phyloP scores from a whole-genome alignment of 2,797 vertebrate genomes.

The Gephyroberyx darwinii region DNA sequence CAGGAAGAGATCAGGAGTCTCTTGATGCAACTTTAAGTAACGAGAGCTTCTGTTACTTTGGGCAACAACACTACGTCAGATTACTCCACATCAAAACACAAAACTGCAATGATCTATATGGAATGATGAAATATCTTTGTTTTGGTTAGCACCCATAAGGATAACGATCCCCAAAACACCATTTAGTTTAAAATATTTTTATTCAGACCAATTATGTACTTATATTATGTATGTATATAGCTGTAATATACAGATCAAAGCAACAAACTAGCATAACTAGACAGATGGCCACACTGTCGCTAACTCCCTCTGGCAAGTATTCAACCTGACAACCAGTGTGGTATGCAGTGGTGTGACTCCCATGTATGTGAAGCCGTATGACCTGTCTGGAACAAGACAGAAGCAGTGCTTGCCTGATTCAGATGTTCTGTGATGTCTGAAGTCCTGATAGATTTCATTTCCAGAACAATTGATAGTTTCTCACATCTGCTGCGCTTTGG shows the following conservation, averaged over 20 bases:
- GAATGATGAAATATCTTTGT: background rate
- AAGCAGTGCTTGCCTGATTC: conserved; percentile 29
- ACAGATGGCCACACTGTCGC: conserved; percentile 24
- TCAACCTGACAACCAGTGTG: background rate
- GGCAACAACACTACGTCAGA: conserved; percentile 20
- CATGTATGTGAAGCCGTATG: conserved; percentile 40
- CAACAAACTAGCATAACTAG: conserved; percentile 19
- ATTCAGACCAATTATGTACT: conserved; percentile 18
- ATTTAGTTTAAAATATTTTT: conserved; percentile 9
- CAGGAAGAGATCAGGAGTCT: conserved; percentile 24
- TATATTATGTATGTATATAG: too few species aligned
- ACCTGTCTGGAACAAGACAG: conserved; percentile 23
- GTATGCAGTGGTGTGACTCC: background rate
- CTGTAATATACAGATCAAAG: conserved; percentile 33
- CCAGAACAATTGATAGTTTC: conserved; percentile 70
- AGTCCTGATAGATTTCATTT: conserved; percentile 63
- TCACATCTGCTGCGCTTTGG: conserved; percentile 67
- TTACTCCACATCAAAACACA: conserved; percentile 13
- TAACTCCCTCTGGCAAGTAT: conserved; percentile 31
- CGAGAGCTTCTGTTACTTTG: conserved; percentile 16
- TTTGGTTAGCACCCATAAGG: background rate
- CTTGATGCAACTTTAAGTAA: conserved; percentile 13
- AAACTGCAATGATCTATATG: conserved; percentile 9
- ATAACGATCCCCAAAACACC: conserved; percentile 1
- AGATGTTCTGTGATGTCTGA: conserved; percentile 36